Conservation (phyloP, 2,113 vertebrate genomes). For the Neolamprologus sp. region DNA sequence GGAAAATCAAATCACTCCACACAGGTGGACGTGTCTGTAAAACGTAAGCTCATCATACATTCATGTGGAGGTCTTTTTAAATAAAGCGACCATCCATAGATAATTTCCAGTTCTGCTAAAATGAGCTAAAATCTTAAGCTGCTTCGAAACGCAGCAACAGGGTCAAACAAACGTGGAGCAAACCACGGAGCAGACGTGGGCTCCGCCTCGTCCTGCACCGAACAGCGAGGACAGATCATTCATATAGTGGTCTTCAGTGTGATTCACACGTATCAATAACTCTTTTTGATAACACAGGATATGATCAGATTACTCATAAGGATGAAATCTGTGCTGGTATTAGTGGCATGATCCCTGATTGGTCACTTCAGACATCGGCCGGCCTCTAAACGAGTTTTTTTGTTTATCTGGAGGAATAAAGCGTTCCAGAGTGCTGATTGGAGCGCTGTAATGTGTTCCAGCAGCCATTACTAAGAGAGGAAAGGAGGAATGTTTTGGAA, state of each 20-base stretch:
- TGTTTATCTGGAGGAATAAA: background rate
- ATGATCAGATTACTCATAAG: background rate
- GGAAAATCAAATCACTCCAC: background rate
- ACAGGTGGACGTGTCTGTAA: background rate
- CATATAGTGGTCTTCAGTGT: background rate
- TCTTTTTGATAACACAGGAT: background rate
- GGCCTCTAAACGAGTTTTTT: background rate
- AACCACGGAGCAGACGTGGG: background rate
- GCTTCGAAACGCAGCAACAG: background rate
- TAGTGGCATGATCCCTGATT: background rate
- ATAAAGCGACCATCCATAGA: background rate
- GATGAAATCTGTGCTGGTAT: background rate
- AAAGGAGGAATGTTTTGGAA: background rate
- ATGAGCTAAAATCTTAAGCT: background rate
- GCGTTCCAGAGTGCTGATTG: background rate
- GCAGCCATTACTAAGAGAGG: background rate
- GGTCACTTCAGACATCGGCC: background rate
- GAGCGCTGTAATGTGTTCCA: background rate
- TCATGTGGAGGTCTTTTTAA: background rate
- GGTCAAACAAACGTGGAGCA: background rate
- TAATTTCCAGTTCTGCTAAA: background rate
- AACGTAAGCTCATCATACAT: background rate
- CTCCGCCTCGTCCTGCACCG: background rate
- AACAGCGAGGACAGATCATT: background rate
- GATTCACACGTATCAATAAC: background rate